Evolutionary conservation across 2,797 vertebrate species (phyloP).

Genomic region (Acomys russatus): DNA sequence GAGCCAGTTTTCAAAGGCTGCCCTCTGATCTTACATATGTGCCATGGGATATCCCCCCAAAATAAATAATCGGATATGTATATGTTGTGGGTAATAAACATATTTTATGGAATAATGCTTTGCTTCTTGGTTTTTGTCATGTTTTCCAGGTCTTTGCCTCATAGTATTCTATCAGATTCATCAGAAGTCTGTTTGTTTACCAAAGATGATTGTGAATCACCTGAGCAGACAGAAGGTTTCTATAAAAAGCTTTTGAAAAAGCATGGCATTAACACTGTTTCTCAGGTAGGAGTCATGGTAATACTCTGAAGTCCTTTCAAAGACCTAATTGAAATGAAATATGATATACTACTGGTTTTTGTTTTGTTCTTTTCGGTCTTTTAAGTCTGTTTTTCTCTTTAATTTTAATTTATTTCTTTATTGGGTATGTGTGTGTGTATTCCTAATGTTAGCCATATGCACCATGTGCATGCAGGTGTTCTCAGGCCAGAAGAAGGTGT

Average conservation of each 20-base stretch:
- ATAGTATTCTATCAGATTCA: constrained; percentile 90
- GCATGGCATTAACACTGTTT: constrained; percentile 90
- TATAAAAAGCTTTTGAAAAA: constrained; percentile 93
- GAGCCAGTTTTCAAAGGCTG: background rate
- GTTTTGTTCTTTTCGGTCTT: background rate
- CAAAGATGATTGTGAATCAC: constrained; percentile 95
- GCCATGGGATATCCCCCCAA: too few relatives aligned
- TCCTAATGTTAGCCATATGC: background rate
- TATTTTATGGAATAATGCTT: background rate
- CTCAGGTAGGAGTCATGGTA: constrained; percentile 89
- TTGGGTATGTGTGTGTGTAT: background rate
- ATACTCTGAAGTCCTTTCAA: constrained; percentile 14
- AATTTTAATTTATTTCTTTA: background rate
- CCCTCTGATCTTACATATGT: background rate
- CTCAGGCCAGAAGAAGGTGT: background rate
- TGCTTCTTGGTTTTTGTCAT: background rate
- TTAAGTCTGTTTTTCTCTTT: background rate
- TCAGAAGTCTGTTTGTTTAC: constrained; percentile 97
- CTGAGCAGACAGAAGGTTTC: constrained; percentile 94
- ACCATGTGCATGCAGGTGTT: background rate
- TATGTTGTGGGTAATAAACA: background rate
- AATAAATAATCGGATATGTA: background rate
- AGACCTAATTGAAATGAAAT: background rate
- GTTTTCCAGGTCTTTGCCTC: constrained; percentile 90
- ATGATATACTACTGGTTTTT: background rate